Conservation (phyloP, 2,797 vertebrate genomes). For the Masticophis lateralis region DNA sequence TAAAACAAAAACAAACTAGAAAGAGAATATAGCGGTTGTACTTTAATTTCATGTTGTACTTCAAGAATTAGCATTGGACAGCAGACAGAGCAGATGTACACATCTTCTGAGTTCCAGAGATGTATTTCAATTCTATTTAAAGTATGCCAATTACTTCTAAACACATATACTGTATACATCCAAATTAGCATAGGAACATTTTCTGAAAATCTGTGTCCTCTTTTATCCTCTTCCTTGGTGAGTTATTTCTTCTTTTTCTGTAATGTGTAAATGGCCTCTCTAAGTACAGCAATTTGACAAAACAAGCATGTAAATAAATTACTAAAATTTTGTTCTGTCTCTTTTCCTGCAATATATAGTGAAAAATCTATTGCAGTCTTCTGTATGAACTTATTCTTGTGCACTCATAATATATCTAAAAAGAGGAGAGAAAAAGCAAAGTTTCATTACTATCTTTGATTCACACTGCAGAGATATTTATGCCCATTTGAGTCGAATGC, state of each 20-base stretch:
- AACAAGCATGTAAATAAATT: not conserved
- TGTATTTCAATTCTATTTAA: not conserved
- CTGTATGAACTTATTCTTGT: not conserved
- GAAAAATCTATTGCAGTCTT: not conserved
- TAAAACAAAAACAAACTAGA: not conserved
- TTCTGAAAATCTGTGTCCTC: not conserved
- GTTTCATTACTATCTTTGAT: not conserved
- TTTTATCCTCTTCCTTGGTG: not conserved
- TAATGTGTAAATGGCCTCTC: not conserved
- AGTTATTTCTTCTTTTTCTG: not conserved
- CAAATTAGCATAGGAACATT: not conserved
- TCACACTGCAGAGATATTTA: not conserved
- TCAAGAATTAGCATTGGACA: conserved; percentile 15
- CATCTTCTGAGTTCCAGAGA: not conserved
- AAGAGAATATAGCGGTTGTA: not conserved
- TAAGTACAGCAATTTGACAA: not conserved
- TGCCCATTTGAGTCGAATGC: not conserved
- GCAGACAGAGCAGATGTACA: not conserved
- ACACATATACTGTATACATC: not conserved
- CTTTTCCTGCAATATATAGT: not conserved
- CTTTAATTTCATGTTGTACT: conserved; percentile 31
- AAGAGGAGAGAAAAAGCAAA: not conserved
- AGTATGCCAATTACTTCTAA: not conserved
- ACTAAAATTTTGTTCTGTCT: not conserved
- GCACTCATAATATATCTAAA: not conserved